Base-by-base conservation (phyloP, 2,113 vertebrate species). In the Pimephales promelas region DNA sequence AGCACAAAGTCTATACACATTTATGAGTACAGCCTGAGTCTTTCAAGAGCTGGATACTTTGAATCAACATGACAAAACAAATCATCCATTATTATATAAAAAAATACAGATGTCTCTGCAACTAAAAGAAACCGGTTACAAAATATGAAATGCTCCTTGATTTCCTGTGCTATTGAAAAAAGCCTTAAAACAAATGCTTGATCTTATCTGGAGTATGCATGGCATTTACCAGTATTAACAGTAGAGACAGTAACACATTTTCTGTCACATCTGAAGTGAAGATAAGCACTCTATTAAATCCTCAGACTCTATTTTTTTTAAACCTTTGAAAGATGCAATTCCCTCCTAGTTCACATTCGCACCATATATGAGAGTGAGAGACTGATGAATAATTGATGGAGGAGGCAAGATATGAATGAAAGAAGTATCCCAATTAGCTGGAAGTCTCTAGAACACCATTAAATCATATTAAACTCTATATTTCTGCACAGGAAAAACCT, bases 361-460 rank as follows among this genome's bases (percentile, higher is more conserved):
- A 91, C 89, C 89, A 90, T 89, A 89, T 86, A 81, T 82, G 82
- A 36, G 84, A 83, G 85, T 36, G 49, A 61, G 74, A 86, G 22
- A 40, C 52, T 77, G 57, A 87, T 90, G 84, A 84, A 86, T 93
- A 89, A 92, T 90, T 91, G 83, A 92, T 70, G 28, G 4, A 0
- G 0, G 54, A 79, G 26, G 86, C 85, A 87, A 86, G 82, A 89
- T 86, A 84, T 81, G 79, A 75, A 83, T 61, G 24, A 75, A 49
- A 34, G 45, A 49, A 56, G 14, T 2, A 2, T 59, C 59, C 0
- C 31, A 59, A 43, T 59, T 43, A 2, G 54, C 57, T 56, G 10
- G 34, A 68, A 40, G 68, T 45, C 22, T 71, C 11, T 71, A 71
- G 4, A 45, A 71, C 31, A 34, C 28, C 0, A 34, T 16, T 64